phyloP scores from a whole-genome alignment of 2,113 vertebrate genomes.

The Onychostruthus taczanowskii region DNA sequence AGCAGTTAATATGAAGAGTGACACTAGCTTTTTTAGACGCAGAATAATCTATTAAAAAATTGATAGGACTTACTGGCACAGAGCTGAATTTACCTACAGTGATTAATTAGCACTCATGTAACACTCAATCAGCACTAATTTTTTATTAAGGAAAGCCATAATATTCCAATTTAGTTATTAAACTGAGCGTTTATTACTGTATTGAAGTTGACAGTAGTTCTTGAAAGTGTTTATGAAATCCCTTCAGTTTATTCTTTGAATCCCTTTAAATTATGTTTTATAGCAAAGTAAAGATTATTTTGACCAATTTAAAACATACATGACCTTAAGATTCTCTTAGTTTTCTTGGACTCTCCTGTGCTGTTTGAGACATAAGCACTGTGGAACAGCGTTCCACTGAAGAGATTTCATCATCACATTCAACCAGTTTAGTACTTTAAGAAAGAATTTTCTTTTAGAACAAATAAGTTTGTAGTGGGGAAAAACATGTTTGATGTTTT shows the following conservation, averaged over 20 bases:
- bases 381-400: neutral
- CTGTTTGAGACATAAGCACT: neutral
- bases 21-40: neutral
- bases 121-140: slow-evolving; percentile 36
- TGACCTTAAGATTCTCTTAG: neutral
- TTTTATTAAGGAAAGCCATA: slow-evolving; percentile 62
- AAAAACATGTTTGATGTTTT: neutral
- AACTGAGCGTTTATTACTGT: slow-evolving; percentile 50
- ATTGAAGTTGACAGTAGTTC: slow-evolving; percentile 53
- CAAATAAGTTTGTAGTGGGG: neutral
- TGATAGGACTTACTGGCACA: slow-evolving; percentile 27
- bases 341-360: neutral
- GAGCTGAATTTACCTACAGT: slow-evolving; percentile 55
- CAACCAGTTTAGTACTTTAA: neutral
- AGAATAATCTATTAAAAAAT: neutral
- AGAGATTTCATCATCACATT: neutral
- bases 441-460: neutral
- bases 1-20: neutral
- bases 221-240: slow-evolving; percentile 63
- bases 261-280: neutral
- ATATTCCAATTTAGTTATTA: slow-evolving; percentile 70
- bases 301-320: neutral
- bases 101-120: slow-evolving; percentile 67
- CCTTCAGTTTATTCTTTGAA: slow-evolving; percentile 37
- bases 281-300: neutral